Percentiles rank a stretch among this genome's conserved stretches.
phyloP scores from a whole-genome alignment of 2,888 invertebrate genomes.

The Cataglyphis rosenhaueri region DNA sequence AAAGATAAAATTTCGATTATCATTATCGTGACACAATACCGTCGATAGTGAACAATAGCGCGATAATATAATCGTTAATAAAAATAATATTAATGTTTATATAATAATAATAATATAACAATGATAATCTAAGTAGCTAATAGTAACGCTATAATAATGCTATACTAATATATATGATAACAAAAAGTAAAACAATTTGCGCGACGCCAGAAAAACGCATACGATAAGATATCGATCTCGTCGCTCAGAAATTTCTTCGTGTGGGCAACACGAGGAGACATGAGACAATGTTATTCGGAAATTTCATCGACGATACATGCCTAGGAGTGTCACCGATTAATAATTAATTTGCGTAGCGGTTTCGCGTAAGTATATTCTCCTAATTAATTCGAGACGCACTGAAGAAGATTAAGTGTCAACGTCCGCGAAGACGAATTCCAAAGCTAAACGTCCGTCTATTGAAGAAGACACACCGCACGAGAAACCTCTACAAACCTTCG shows the following conservation, averaged over 20 bases:
- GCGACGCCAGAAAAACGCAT: constrained; percentile 40
- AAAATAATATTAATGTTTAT: constrained; percentile 40
- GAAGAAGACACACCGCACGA: not conserved
- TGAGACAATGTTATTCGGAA: not conserved
- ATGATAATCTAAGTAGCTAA: constrained; percentile 39
- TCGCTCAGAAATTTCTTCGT: constrained; percentile 18
- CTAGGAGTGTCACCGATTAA: not conserved
- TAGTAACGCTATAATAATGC: constrained; percentile 17
- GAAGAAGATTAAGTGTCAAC: not conserved
- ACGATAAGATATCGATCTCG: not conserved
- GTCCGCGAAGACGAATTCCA: not conserved
- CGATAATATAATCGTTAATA: constrained; percentile 14
- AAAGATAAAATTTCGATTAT: constrained; percentile 48
- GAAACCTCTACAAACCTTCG: not conserved
- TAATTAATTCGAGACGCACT: not conserved
- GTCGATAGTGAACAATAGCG: constrained; percentile 29
- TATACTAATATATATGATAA: constrained; percentile 48
- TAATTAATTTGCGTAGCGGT: not conserved
- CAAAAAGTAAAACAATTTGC: constrained; percentile 39
- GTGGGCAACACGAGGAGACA: not conserved
- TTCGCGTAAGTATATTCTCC: not conserved
- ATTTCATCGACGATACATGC: not conserved
- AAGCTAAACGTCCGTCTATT: not conserved
- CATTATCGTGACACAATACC: constrained; percentile 15
- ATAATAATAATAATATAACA: constrained; percentile 27